Evolutionary conservation across 2,888 invertebrate species (phyloP).

Genomic region (Coelopa pilipes): DNA sequence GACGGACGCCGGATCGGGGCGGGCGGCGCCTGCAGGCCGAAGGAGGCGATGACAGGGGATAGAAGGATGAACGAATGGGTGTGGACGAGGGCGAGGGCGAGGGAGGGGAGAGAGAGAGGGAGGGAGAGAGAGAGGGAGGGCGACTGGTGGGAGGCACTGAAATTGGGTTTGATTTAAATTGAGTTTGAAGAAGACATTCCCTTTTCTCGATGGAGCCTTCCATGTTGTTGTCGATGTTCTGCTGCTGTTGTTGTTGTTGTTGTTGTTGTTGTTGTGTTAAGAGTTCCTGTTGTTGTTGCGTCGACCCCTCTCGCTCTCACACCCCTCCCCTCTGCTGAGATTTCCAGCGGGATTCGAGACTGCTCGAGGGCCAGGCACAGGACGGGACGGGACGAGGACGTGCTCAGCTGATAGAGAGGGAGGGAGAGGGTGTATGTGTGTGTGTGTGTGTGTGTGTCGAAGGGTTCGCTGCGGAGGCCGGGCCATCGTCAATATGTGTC

Average conservation of each 20-base stretch:
- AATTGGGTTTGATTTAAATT: slow-evolving; percentile 40
- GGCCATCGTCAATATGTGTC: slow-evolving; percentile 1
- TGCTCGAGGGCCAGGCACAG: background rate
- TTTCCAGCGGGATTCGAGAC: slow-evolving; percentile 6
- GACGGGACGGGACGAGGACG: background rate
- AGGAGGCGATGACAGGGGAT: no score
- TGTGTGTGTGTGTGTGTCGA: background rate
- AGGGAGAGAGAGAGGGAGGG: background rate
- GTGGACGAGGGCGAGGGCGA: background rate
- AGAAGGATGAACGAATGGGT: no score
- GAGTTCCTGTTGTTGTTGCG: background rate
- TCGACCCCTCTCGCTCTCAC: background rate
- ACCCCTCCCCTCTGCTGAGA: slow-evolving; percentile 12
- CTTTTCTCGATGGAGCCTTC: no score
- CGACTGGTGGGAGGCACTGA: slow-evolving; percentile 6
- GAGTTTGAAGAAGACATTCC: slow-evolving; percentile 32
- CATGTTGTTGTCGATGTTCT: no score
- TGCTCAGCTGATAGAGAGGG: background rate
- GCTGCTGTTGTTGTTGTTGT: no score
- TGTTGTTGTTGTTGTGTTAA: no score
- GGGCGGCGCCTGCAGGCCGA: background rate
- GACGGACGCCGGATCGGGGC: background rate
- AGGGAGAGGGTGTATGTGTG: background rate
- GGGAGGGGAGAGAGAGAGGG: background rate
- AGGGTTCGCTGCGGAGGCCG: background rate